These are phyloP conservation scores for Goniozus legneri DNA, from an alignment of 1,140 invertebrate genomes.

Conservation along the genomic window DNA sequence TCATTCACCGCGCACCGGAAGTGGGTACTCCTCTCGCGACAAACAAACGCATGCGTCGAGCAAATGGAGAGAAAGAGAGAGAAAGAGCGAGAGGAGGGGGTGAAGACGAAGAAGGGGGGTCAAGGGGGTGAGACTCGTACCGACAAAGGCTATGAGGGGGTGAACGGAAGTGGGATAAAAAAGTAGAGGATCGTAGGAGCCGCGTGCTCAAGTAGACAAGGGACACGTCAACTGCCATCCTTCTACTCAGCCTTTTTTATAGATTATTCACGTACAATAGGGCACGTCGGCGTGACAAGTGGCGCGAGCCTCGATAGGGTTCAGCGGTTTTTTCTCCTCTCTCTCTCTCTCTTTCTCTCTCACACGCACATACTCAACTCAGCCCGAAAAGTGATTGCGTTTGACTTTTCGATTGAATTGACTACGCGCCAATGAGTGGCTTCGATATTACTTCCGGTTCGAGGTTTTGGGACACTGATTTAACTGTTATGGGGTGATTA, in stretches of 20 bases:
- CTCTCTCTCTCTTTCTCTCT: constrained; percentile 51
- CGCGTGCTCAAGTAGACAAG: constrained; percentile 55
- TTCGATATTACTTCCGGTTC: too few relatives aligned
- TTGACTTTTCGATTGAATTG: too few relatives aligned
- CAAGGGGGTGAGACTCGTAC: constrained; percentile 13
- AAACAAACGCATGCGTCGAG: constrained; percentile 50
- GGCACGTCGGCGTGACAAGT: constrained; percentile 44
- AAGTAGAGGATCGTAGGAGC: constrained; percentile 46
- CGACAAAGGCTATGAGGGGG: constrained; percentile 13
- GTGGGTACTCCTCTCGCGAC: too few relatives aligned
- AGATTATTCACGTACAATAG: constrained; percentile 53
- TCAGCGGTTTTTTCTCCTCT: constrained; percentile 44
- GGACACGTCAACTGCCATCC: constrained; percentile 46
- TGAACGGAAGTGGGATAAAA: constrained; percentile 34
- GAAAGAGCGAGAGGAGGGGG: constrained; percentile 9
- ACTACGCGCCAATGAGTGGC: too few relatives aligned
- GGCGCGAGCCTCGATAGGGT: constrained; percentile 14
- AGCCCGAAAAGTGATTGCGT: too few relatives aligned
- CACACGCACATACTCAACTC: constrained; percentile 44
- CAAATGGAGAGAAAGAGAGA: too few relatives aligned
- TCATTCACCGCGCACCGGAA: too few relatives aligned
- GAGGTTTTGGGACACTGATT: too few relatives aligned
- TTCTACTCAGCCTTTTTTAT: constrained; percentile 50
- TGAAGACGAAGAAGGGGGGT: constrained; percentile 15
- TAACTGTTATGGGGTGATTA: too few relatives aligned